Evolutionary conservation across 2,888 invertebrate species (phyloP).

Genomic region (Aromia moschata): DNA sequence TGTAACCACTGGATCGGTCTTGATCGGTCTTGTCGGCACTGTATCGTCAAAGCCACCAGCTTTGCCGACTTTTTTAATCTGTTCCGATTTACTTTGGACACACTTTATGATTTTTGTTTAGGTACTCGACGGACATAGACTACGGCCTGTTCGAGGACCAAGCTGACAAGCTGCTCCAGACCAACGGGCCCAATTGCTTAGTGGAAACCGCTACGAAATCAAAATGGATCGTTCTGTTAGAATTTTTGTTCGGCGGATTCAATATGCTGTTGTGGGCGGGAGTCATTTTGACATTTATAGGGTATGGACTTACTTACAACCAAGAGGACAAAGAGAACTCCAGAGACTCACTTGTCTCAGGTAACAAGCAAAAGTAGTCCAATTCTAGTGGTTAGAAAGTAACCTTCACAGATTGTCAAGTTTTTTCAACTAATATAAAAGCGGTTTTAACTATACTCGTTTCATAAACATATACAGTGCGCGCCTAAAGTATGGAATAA

Average conservation of each 20-base stretch:
- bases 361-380: no score
- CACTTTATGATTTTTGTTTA: conserved; percentile 36
- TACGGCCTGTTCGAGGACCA: conserved; percentile 67
- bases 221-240: conserved; percentile 71
- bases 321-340: background rate
- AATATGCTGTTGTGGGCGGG: conserved; percentile 76
- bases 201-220: conserved; percentile 70
- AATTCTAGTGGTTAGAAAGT: no score
- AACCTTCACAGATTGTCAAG: no score
- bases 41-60: no score
- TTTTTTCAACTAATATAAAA: no score
- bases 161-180: conserved; percentile 66
- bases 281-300: conserved; percentile 70
- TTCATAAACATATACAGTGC: no score
- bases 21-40: no score
- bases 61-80: no score
- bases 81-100: no score
- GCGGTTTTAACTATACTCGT: no score
- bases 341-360: background rate
- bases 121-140: conserved; percentile 63
- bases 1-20: no score
- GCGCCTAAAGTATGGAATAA: no score
- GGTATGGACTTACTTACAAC: conserved; percentile 61
- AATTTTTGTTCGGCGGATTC: conserved; percentile 77
- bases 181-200: conserved; percentile 71